These are phyloP conservation scores for Oligia fasciuncula DNA, from an alignment of 2,888 invertebrate genomes.

Conservation along the genomic window DNA sequence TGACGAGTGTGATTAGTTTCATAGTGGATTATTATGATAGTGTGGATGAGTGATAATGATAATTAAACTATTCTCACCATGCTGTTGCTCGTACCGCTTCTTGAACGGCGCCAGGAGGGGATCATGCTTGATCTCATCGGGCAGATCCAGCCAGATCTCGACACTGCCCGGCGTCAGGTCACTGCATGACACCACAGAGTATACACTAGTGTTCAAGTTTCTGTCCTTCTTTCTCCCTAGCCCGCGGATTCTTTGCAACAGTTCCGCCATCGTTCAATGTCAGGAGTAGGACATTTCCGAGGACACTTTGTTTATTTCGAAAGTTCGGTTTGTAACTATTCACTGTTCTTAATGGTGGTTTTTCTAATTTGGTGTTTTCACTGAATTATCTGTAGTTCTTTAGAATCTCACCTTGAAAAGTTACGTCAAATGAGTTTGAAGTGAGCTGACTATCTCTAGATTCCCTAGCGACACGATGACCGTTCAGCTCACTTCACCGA, in stretches of 20 bases:
- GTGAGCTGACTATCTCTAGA: background rate
- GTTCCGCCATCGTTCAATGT: slow-evolving; percentile 71
- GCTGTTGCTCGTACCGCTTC: slow-evolving; percentile 87
- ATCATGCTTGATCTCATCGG: slow-evolving; percentile 92
- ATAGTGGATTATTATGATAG: background rate
- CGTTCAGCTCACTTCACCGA: background rate
- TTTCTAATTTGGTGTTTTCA: background rate
- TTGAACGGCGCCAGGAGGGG: slow-evolving; percentile 91
- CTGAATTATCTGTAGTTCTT: background rate
- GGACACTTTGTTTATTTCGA: slow-evolving; percentile 6
- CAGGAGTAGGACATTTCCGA: slow-evolving; percentile 40
- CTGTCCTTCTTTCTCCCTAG: slow-evolving; percentile 57
- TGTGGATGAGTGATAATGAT: background rate
- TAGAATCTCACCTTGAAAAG: background rate
- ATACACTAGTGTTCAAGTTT: slow-evolving; percentile 74
- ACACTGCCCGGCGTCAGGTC: slow-evolving; percentile 91
- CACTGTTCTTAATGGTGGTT: background rate
- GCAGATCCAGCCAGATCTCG: slow-evolving; percentile 92
- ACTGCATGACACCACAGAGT: slow-evolving; percentile 87
- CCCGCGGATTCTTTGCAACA: slow-evolving; percentile 67
- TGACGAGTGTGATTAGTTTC: background rate
- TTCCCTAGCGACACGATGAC: background rate
- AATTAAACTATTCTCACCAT: slow-evolving; percentile 77
- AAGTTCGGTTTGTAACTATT: background rate
- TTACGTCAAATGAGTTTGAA: background rate